phyloP scores from a whole-genome alignment of 2,797 vertebrate species.

The Ataeniobius toweri region DNA sequence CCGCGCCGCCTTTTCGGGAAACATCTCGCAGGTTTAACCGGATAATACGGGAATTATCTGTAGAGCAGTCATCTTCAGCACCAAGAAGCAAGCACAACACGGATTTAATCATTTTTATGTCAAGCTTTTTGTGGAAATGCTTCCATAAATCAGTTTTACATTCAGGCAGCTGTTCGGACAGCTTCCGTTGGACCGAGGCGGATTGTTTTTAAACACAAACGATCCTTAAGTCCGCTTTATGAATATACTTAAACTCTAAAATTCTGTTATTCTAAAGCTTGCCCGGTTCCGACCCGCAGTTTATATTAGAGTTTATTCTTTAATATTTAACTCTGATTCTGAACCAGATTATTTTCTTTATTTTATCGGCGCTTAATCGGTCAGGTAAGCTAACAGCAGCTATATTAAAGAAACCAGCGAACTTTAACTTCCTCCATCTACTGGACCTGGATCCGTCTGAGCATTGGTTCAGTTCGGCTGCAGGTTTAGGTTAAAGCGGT shows the following conservation, averaged over 20 bases:
- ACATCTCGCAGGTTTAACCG: neutral
- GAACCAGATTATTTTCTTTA: neutral
- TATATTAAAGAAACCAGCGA: neutral
- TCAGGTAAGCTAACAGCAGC: neutral
- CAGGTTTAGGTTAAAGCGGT: neutral
- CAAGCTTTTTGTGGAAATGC: neutral
- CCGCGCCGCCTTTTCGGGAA: constrained; percentile 1
- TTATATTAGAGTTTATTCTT: neutral
- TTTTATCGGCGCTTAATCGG: neutral
- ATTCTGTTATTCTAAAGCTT: neutral
- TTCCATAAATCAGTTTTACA: constrained; percentile 1
- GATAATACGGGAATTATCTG: neutral
- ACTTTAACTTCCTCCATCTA: neutral
- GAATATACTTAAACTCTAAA: too few relatives aligned
- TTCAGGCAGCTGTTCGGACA: constrained; percentile 32
- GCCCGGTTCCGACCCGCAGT: neutral
- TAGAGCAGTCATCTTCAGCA: neutral
- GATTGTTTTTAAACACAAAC: neutral
- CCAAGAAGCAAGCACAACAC: neutral
- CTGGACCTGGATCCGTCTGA: neutral
- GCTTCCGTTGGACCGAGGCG: neutral
- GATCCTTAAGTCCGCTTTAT: neutral
- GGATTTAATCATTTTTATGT: neutral
- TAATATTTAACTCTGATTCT: neutral
- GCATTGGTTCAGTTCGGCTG: neutral